Base-by-base conservation (phyloP, 2,888 invertebrate species). In the Diadegma fenestrale region DNA sequence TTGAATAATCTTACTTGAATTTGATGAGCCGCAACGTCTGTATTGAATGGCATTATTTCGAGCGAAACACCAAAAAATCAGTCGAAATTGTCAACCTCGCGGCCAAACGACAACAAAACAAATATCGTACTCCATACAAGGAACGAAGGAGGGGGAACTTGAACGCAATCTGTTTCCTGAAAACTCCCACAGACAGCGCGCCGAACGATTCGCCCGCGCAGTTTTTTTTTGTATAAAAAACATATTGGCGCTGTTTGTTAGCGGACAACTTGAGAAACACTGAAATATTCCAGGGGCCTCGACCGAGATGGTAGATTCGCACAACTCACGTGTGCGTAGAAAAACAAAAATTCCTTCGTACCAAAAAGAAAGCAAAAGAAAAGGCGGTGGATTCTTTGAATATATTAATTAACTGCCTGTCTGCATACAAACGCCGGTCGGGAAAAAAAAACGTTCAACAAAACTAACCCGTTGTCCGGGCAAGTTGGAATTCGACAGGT, bases 11-110 rank as follows among this genome's bases (percentile, higher is more conserved):
- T 12, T 89, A 94, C 95, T 92, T 95, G 95, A 85, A 96, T 96
- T 94, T 96, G 96, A 89, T 96, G 96, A 1, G 97, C 97, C 72
- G 97, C 96, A 61, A 96, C 96, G 94, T 97, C 97, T 88, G 96
- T 96, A 73, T 97, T 97, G 88, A 97, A 95, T 17, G 97, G 96
- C 97, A 97, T 97, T 43, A 58, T 81, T 41, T 90, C 14, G 14
- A 26, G 26, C n/a, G 14, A 26, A 58, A 58, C 4, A 26, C 58
- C 12, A 14, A 58, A 58, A 26, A 58, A 26, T 58, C 58, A 14
- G 5, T 58, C 14, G 58, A 14, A 58, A 8, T 58, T 26, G 5
- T 14, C 5, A 54, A 5, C 14, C 14, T 58, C 26, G 14, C 26
- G 58, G 14, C 58, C 22, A 22, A 58, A 58, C 14, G 26, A 26